Percentiles rank a stretch among this genome's conserved stretches.
These are phyloP conservation scores for Vireo altiloquus DNA, from an alignment of 2,113 vertebrate species.

Conservation along the genomic window DNA sequence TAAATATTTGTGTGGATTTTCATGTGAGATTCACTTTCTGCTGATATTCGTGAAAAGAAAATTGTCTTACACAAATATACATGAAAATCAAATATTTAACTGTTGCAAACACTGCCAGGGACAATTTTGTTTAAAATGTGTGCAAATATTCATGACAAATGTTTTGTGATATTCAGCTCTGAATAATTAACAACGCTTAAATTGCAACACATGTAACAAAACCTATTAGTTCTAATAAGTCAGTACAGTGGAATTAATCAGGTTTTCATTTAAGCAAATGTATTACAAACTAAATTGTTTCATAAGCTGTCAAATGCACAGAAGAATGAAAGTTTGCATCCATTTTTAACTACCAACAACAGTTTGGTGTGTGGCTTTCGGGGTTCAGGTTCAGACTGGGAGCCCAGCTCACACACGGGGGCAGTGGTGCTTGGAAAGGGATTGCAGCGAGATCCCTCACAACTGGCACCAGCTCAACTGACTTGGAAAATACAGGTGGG, in stretches of 20 bases:
- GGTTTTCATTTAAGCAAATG: slow-evolving; percentile 62
- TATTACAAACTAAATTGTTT: slow-evolving; percentile 69
- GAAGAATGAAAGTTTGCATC: slow-evolving; percentile 35
- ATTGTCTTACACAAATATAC: slow-evolving; percentile 47
- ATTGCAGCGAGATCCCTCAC: background rate
- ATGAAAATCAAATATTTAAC: slow-evolving; percentile 66
- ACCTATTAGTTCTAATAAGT: slow-evolving; percentile 59
- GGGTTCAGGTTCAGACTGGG: background rate
- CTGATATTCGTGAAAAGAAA: slow-evolving; percentile 27
- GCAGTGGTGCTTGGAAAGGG: background rate
- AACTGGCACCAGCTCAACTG: background rate
- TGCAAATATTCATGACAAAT: slow-evolving; percentile 68
- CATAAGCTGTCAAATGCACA: slow-evolving; percentile 52
- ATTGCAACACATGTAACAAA: slow-evolving; percentile 65
- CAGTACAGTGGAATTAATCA: slow-evolving; percentile 68
- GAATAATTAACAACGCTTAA: slow-evolving; percentile 66
- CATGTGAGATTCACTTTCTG: slow-evolving; percentile 10
- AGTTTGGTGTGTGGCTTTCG: background rate
- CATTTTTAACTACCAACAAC: background rate
- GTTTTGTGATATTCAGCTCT: slow-evolving; percentile 61
- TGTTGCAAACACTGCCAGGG: slow-evolving; percentile 57
- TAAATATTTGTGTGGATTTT: slow-evolving; percentile 44
- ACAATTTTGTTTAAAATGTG: slow-evolving; percentile 66
- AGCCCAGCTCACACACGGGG: background rate
- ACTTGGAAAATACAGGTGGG: background rate